A percentile compares a stretch with the other conserved stretches of the same genome.
These are phyloP conservation scores for Halictus ligatus DNA, from an alignment of 2,888 invertebrate genomes.

Conservation along the genomic window DNA sequence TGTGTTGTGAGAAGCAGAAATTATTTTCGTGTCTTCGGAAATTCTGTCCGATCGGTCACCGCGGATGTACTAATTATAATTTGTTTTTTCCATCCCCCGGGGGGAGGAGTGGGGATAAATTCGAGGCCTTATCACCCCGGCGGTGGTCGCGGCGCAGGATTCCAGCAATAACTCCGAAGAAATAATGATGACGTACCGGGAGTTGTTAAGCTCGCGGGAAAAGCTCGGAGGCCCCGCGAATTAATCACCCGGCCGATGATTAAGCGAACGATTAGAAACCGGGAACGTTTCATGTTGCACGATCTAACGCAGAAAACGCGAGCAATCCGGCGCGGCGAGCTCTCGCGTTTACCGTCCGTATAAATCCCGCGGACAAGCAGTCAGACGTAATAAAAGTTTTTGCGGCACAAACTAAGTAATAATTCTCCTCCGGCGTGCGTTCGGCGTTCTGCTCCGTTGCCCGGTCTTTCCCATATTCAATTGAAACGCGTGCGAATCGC, in stretches of 20 bases:
- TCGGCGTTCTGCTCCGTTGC: not conserved
- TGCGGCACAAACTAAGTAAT: not conserved
- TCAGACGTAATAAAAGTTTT: constrained; percentile 15
- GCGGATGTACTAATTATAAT: not conserved
- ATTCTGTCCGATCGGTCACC: not conserved
- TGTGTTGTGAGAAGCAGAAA: no score
- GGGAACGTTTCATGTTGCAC: constrained; percentile 16
- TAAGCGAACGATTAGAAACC: constrained; percentile 50
- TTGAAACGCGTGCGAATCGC: not conserved
- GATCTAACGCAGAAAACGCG: constrained; percentile 10
- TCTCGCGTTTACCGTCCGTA: not conserved
- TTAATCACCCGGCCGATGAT: constrained; percentile 1
- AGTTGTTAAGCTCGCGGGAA: not conserved
- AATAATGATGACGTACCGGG: not conserved
- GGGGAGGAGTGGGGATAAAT: not conserved
- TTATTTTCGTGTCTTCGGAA: no score
- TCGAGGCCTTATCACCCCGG: not conserved
- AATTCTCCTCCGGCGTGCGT: constrained; percentile 5
- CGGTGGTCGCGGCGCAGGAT: not conserved
- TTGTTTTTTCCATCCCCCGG: not conserved
- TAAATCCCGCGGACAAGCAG: not conserved
- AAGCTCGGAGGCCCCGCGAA: not conserved
- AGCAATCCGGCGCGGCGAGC: not conserved
- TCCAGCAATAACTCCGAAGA: not conserved
- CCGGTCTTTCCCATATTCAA: not conserved